Percentiles rank a stretch among this genome's conserved stretches.
Conservation (phyloP, 1,140 invertebrate genomes). For the Drosophila rufa region DNA sequence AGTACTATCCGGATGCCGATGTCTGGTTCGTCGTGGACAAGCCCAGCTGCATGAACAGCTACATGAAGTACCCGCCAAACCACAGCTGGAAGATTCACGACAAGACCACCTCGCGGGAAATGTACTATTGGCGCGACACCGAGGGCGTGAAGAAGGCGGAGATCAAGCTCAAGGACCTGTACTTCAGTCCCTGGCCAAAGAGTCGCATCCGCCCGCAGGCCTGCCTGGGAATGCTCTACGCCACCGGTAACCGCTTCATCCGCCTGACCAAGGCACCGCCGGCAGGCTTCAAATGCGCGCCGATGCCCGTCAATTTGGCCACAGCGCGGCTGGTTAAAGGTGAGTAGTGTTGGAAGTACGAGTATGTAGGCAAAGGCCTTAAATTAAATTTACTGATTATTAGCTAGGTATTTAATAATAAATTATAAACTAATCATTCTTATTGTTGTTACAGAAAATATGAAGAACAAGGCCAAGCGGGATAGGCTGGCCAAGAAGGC, state of each 20-base stretch:
- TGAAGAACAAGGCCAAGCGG: constrained; percentile 24
- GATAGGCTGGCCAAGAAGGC: background rate
- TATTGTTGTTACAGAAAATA: background rate
- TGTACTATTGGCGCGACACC: constrained; percentile 64
- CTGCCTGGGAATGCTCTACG: constrained; percentile 69
- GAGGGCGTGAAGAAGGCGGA: constrained; percentile 51
- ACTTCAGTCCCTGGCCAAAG: constrained; percentile 56
- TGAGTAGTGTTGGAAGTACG: constrained; percentile 12
- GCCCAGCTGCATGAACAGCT: constrained; percentile 46
- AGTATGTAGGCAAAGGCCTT: too few relatives aligned
- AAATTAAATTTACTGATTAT: too few relatives aligned
- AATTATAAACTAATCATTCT: too few relatives aligned
- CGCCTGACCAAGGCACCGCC: constrained; percentile 48
- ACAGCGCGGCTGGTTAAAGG: constrained; percentile 45
- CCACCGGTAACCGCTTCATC: constrained; percentile 64
- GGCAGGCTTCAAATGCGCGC: constrained; percentile 65
- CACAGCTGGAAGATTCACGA: constrained; percentile 59
- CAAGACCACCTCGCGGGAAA: constrained; percentile 26
- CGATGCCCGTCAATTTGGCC: constrained; percentile 61
- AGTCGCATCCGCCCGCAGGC: constrained; percentile 62
- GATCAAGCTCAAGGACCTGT: constrained; percentile 50
- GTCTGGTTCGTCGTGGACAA: constrained; percentile 61
- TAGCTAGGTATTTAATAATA: too few relatives aligned
- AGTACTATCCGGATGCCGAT: constrained; percentile 51
- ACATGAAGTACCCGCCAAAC: constrained; percentile 36